Percentiles rank a stretch among this genome's conserved stretches.
phyloP scores from a whole-genome alignment of 2,797 vertebrate species.

The Erethizon dorsatum region DNA sequence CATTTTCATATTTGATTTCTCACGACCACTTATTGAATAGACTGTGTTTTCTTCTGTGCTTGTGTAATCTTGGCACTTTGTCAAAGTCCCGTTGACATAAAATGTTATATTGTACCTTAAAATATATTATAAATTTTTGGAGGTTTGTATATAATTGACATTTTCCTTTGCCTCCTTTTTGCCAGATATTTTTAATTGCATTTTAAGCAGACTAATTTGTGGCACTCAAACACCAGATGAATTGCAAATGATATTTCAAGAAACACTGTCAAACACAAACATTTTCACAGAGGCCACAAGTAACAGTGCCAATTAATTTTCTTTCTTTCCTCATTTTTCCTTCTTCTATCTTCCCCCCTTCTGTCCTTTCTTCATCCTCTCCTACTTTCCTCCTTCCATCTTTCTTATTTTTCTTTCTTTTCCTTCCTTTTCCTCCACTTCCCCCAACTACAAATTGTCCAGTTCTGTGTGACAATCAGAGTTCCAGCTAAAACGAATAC shows the following conservation, averaged over 20 bases:
- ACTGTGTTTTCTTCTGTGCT: background rate
- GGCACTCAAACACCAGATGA: conserved; percentile 26
- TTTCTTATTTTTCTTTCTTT: background rate
- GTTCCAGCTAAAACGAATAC: background rate
- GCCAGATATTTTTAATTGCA: conserved; percentile 23
- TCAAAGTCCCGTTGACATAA: background rate
- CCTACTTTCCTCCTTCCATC: no score
- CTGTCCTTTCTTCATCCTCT: background rate
- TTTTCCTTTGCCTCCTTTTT: conserved; percentile 48
- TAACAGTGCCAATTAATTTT: background rate
- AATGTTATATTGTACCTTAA: conserved; percentile 47
- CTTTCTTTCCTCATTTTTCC: background rate
- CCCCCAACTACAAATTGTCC: background rate
- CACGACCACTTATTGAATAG: background rate
- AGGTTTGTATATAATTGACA: background rate
- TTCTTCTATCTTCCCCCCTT: background rate
- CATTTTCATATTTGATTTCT: background rate
- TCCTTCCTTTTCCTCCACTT: background rate
- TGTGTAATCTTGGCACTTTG: background rate
- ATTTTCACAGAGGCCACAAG: conserved; percentile 1
- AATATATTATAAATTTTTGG: conserved; percentile 12
- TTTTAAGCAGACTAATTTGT: conserved; percentile 48
- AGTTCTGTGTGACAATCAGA: background rate
- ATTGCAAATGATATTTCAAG: background rate
- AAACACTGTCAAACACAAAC: conserved; percentile 14